phyloP scores from a whole-genome alignment of 2,113 vertebrate genomes.

The Leucopsar rothschildi region DNA sequence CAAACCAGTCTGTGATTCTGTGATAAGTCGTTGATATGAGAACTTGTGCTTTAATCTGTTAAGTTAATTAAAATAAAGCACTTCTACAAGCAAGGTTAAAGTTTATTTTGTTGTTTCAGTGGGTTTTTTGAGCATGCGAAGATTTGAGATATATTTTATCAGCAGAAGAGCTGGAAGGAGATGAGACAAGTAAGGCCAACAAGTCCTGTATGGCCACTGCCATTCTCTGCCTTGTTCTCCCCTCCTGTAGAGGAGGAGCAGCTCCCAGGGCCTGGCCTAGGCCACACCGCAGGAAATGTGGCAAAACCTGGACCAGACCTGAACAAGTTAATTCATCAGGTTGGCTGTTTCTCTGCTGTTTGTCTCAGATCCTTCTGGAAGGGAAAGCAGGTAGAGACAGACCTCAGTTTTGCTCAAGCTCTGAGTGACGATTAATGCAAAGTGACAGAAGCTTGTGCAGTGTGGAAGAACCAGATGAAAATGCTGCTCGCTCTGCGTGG shows the following conservation, averaged over 20 bases:
- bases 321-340: not conserved
- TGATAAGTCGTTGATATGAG: not conserved
- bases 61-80: not conserved
- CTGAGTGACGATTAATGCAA: rapidly evolving
- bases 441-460: not conserved
- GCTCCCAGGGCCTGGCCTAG: not conserved
- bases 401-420: not conserved
- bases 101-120: not conserved
- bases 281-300: not conserved
- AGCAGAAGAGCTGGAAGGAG: not conserved
- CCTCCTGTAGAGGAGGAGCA: not conserved
- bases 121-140: not conserved
- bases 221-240: not conserved
- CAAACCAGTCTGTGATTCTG: not conserved
- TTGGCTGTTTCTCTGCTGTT: not conserved
- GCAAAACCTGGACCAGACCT: not conserved
- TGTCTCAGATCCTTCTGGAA: not conserved
- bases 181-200: not conserved
- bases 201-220: rapidly evolving
- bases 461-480: not conserved
- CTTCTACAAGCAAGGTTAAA: not conserved
- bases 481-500: rapidly evolving
- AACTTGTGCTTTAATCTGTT: not conserved
- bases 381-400: not conserved
- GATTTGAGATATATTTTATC: not conserved